A percentile compares a stretch with the other conserved stretches of the same genome.
Conservation (phyloP, 2,797 vertebrate species). For the Crenuchus spilurus region DNA sequence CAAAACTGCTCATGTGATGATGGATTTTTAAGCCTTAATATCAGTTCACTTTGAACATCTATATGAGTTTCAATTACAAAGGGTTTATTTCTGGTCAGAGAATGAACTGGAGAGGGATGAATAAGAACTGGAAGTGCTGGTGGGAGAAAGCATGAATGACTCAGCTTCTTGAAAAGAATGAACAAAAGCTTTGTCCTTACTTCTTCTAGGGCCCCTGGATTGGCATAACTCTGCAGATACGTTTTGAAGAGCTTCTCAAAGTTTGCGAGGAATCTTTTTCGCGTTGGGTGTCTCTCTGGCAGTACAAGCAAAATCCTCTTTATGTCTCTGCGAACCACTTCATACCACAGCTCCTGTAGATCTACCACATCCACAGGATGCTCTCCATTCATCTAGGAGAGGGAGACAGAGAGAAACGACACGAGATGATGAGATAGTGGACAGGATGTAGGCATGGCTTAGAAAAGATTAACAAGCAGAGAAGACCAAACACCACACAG, state of each 20-base stretch:
- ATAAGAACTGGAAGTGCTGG: background rate
- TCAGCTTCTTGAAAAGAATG: background rate
- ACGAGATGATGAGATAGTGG: background rate
- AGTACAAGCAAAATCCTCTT: conserved; percentile 73
- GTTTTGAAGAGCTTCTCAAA: conserved; percentile 69
- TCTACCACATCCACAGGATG: conserved; percentile 54
- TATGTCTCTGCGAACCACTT: conserved; percentile 71
- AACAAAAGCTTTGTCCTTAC: conserved; percentile 48
- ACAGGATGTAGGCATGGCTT: background rate
- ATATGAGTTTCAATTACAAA: no score
- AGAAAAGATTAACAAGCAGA: background rate
- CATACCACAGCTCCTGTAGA: conserved; percentile 78
- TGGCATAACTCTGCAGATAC: conserved; percentile 60
- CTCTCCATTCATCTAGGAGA: conserved; percentile 55
- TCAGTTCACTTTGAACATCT: no score
- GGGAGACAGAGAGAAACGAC: background rate
- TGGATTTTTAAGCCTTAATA: no score
- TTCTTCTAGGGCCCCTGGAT: background rate
- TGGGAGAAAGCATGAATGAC: conserved; percentile 12
- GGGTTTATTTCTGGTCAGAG: background rate
- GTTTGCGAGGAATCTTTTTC: conserved; percentile 63
- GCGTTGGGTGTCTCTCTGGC: conserved; percentile 75
- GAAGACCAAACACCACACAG: background rate
- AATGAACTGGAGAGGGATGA: background rate
- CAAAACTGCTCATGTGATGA: no score